Evolutionary conservation across 1,140 invertebrate genomes (phyloP).

Genomic region (Caenorhabditis briggsae): DNA sequence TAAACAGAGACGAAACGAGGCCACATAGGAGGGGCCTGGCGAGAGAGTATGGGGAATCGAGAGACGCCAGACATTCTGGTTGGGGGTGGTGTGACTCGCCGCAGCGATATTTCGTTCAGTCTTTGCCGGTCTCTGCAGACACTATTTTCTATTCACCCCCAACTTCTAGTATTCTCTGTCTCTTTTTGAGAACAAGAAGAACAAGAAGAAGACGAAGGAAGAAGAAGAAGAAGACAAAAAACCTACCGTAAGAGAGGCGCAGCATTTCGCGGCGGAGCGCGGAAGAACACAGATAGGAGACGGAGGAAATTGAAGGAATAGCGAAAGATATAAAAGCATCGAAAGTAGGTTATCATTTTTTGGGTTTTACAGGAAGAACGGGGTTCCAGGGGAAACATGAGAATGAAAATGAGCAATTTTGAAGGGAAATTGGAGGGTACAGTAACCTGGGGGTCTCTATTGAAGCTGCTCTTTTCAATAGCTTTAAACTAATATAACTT

Average conservation of each 20-base stretch:
- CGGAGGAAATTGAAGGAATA: background rate
- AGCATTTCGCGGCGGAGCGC: background rate
- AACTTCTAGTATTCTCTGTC: background rate
- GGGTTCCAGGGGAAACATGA: too few relatives aligned
- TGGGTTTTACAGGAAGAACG: too few relatives aligned
- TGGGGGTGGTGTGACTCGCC: slow-evolving; percentile 34
- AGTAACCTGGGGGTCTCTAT: too few relatives aligned
- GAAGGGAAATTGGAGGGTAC: too few relatives aligned
- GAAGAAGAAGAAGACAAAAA: background rate
- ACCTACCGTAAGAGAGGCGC: too few relatives aligned
- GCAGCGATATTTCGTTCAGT: background rate
- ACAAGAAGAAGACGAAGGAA: background rate
- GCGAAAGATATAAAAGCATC: background rate
- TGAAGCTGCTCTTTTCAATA: too few relatives aligned
- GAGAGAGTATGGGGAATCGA: background rate
- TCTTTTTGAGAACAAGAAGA: slow-evolving; percentile 1
- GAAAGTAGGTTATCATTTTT: too few relatives aligned
- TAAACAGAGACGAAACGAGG: slow-evolving; percentile 29
- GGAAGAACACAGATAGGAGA: background rate
- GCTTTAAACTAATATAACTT: too few relatives aligned
- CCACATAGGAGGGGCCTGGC: background rate
- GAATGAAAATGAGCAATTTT: too few relatives aligned
- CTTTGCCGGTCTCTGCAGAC: slow-evolving; percentile 47
- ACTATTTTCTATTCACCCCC: background rate
- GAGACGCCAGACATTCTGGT: slow-evolving; percentile 25